Base-by-base conservation (phyloP, 2,888 invertebrate species). In the Linyphia triangularis region DNA sequence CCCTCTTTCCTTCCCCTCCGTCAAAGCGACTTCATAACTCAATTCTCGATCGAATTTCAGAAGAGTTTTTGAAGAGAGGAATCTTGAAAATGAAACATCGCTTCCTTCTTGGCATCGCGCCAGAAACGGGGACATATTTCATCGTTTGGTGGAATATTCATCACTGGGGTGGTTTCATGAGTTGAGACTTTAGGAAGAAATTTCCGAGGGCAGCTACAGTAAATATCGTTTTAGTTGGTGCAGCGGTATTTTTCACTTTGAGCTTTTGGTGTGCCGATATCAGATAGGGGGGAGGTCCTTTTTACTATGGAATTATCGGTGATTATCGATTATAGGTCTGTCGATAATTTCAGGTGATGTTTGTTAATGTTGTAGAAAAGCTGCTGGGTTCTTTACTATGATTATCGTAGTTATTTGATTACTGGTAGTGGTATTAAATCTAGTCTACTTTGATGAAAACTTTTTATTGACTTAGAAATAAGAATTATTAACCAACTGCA, bases 51-150 rank as follows among this genome's bases (percentile, higher is more conserved):
- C 22, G 69, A 69, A 69, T 37, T 69, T 22, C 19, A 37, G 69
- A 69, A 40, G 69, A 40, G 19, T 37, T 69, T 69, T 22, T 22
- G 16, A 67, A 40, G 16, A 24, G 69, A 69, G 40, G 69, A 69
- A 22, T 40, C 69, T n/a, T 69, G 16, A 13, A 72, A 72, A 43
- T 72, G 70, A 72, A 72, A 51, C 70, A 72, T 72, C n/a, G 40
- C 51, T 51, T 67, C 65, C 28, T 51, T 67, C 51, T 59, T 81
- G 81, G 81, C 81, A 81, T n/a, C 3, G 7, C 24, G 69, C 81
- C 81, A 81, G 51, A 57, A 59, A 59, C 13, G 59, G 30, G 57
- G 33, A 9, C 16, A 73, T 73, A 28, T 73, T 73, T 73, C 73
- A 73, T 59, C 57, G 19, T 59, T 57, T 73, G 5, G n/a, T n/a